phyloP scores from a whole-genome alignment of 2,113 vertebrate genomes.

The Melanocharis versteri region DNA sequence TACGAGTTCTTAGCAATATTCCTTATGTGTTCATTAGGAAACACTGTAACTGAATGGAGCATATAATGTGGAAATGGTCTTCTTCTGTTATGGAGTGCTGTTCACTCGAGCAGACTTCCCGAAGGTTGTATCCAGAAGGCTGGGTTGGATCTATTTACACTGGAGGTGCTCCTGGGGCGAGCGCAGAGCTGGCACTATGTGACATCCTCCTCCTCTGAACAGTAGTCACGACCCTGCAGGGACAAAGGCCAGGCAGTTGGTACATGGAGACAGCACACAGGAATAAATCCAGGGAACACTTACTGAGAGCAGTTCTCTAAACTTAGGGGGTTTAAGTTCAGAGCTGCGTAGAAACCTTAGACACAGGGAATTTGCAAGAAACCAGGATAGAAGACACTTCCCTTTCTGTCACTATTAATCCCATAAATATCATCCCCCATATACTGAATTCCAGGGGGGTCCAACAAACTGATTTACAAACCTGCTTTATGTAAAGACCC shows the following conservation, averaged over 20 bases:
- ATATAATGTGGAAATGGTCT: conserved; percentile 72
- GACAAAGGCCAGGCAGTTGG: not conserved
- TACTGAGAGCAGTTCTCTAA: not conserved
- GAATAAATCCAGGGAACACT: not conserved
- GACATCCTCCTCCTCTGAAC: conserved; percentile 93
- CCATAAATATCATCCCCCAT: not conserved
- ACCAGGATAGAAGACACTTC: not conserved
- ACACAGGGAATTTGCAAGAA: not conserved
- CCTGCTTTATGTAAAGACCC: not conserved
- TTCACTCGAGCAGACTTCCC: conserved; percentile 67
- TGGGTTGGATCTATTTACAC: conserved; percentile 82
- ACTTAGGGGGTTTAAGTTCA: not conserved
- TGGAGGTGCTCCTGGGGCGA: conserved; percentile 66
- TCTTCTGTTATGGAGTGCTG: conserved; percentile 70
- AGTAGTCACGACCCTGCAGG: conserved; percentile 90
- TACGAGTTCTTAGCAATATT: conserved; percentile 73
- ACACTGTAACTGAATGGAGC: conserved; percentile 78
- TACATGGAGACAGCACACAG: not conserved
- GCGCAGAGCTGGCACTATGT: conserved; percentile 82
- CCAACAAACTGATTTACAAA: not conserved
- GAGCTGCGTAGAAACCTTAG: not conserved
- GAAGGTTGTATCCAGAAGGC: conserved; percentile 54
- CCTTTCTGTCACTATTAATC: not conserved
- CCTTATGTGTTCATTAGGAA: conserved; percentile 75
- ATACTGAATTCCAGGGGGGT: not conserved